Evolutionary conservation across 2,797 vertebrate genomes (phyloP).

Genomic region (Thaleichthys pacificus): DNA sequence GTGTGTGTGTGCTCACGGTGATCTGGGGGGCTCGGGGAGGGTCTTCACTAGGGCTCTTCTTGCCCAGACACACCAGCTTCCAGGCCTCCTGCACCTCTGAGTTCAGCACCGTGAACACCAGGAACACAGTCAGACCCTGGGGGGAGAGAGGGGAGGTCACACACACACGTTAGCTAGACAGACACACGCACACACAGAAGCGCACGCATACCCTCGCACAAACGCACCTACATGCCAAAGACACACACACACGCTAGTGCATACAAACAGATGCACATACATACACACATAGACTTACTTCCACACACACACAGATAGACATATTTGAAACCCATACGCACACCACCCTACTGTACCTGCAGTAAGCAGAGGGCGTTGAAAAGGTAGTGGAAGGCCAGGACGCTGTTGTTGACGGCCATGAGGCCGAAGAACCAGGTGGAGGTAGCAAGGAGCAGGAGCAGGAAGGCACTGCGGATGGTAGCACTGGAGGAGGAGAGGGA

Average conservation of each 20-base stretch:
- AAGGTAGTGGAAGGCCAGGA: slow-evolving; percentile 98
- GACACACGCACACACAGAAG: slow-evolving; percentile 11
- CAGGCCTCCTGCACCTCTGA: slow-evolving; percentile 90
- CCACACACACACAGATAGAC: slow-evolving; percentile 13
- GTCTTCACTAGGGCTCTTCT: slow-evolving; percentile 86
- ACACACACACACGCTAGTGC: background rate
- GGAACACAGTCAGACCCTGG: slow-evolving; percentile 86
- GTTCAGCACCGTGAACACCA: slow-evolving; percentile 92
- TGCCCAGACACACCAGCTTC: slow-evolving; percentile 86
- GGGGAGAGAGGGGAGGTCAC: background rate
- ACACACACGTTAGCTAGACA: slow-evolving; percentile 13
- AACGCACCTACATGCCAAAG: slow-evolving; percentile 1
- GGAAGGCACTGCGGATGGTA: slow-evolving; percentile 90
- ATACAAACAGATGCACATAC: background rate
- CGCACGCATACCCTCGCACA: background rate
- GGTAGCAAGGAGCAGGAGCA: slow-evolving; percentile 91
- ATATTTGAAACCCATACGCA: slow-evolving; percentile 19
- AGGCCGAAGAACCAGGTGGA: slow-evolving; percentile 96
- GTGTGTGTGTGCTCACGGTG: slow-evolving; percentile 61
- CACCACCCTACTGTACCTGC: slow-evolving; percentile 78
- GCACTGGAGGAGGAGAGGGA: slow-evolving; percentile 74
- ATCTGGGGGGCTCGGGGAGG: slow-evolving; percentile 79
- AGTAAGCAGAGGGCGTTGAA: slow-evolving; percentile 91
- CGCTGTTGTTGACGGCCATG: slow-evolving; percentile 97
- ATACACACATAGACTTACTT: slow-evolving; percentile 10